Base-by-base conservation (phyloP, 2,113 vertebrate species). In the Promerops cafer region DNA sequence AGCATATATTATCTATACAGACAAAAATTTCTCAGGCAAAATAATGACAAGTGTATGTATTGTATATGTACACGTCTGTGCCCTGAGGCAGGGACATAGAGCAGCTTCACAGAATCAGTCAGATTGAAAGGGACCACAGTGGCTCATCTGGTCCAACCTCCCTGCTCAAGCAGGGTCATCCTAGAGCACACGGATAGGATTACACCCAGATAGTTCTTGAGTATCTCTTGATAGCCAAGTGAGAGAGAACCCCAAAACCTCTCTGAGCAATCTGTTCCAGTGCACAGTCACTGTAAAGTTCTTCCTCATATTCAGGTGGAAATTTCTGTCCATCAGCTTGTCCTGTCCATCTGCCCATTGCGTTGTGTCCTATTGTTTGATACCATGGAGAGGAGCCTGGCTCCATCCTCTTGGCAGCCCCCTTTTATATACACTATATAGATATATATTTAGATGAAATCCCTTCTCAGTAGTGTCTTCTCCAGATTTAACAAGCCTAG, bases 291-390 rank as follows among this genome's bases (percentile, higher is more conserved):
- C 15, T n/a, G 19, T 16, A 27, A 61, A 52, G 24, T 7, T 74
- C 33, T 37, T 59, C 27, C 23, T 52, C 33, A 6, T 9, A 19
- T 17, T 52, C 18, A 30, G 39, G 13, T n/a, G 28, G 13, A 66
- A 66, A 74, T 8, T 20, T 44, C 27, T 2, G 6, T 12, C 7
- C 23, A 8, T 49, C 19, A 11, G 45, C 21, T 89, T 65, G n/a
- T n/a, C n/a, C n/a, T n/a, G n/a, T n/a, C n/a, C n/a, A n/a, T n/a
- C 60, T 59, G 10, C 33, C 60, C 1, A 0, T 37, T 52, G 44
- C 18, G 33, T 44, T 8, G 3, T 23, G 21, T 57, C 8, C 31
- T 16, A 10, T 7, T 42, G 11, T 27, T 59, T 7, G 10, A 53
- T 23, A 75, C 24, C 10, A 45, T 0, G 0, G 10, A 57, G 42